Evolutionary conservation across 2,888 invertebrate genomes (phyloP), one percentile per base, ranked within the genome.

Genomic region (Trachelus troglodyta): DNA sequence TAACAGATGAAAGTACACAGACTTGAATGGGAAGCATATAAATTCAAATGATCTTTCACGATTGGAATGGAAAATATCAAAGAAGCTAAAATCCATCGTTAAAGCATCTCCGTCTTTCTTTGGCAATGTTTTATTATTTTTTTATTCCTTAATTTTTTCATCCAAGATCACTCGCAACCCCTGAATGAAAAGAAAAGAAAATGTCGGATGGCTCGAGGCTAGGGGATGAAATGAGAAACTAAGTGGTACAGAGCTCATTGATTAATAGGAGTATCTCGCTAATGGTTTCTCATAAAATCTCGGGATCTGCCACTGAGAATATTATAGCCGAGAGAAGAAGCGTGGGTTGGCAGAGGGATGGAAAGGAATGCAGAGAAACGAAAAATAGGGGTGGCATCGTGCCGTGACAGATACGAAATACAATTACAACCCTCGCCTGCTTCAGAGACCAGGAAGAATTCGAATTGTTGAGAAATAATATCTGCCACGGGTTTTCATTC

Each of bases 231-330:
- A 79, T 74, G 76, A 73, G 71, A 79, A 77, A 80, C 81, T 74
- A 76, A 81, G 74, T 79, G 75, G 69, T 69, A 69, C 79, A 76
- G 76, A 77, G 76, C 80, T 78, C 75, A 79, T 77, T 76, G 82
- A 83, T 82, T 83, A 82, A 85, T 86, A 85, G 83, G 80, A 80
- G 83, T 82, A 80, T 79, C 81, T 75, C 80, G 76, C 81, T 87
- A 84, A 87, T 85, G 84, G 81, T 78, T 82, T 83, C 74, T 78
- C 77, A 74, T 77, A 74, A 37, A 37, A 37, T 37, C 37, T 69
- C 69, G 40, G 71, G 40, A 12, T 11, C 76, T 33, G 37, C 73
- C 68, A 37, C 73, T 77, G 77, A 75, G 81, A 77, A 76, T 73
- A 78, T 77, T 77, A 79, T 74, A 69, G 69, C 76, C 71, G 69